Evolutionary conservation across 2,113 vertebrate species (phyloP).

Genomic region (Cryptoleucopteryx plumbea): DNA sequence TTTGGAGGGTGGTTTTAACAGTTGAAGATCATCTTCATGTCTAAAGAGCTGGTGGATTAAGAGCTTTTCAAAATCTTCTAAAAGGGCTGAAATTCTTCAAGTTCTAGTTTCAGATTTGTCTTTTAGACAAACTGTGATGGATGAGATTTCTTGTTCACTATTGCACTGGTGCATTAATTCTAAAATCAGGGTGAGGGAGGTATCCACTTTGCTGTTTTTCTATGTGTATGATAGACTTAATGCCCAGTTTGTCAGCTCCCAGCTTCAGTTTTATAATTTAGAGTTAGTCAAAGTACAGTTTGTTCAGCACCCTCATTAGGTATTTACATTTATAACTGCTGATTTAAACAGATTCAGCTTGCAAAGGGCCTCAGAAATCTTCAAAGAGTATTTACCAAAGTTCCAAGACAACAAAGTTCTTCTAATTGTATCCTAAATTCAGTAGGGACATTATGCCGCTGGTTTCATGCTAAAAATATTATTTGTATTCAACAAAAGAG

Average conservation of each 20-base stretch:
- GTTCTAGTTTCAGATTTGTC: neutral
- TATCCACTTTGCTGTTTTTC: neutral
- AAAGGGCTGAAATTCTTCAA: neutral
- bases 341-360: neutral
- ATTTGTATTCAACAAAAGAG: neutral
- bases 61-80: neutral
- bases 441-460: neutral
- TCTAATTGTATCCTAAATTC: constrained; percentile 23
- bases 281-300: neutral
- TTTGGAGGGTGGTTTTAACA: neutral
- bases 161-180: neutral
- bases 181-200: neutral
- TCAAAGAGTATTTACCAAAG: neutral
- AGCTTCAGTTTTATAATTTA: neutral
- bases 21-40: neutral
- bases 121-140: neutral
- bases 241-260: neutral
- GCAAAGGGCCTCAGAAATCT: neutral
- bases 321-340: neutral
- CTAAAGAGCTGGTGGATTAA: neutral
- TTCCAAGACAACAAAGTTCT: neutral
- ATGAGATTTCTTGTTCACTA: neutral
- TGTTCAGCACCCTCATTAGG: neutral
- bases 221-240: neutral
- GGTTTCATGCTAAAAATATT: constrained; percentile 3